Evolutionary conservation across 2,113 vertebrate species (phyloP), one percentile per base, ranked within the genome.

Genomic region (Pavo muticus): DNA sequence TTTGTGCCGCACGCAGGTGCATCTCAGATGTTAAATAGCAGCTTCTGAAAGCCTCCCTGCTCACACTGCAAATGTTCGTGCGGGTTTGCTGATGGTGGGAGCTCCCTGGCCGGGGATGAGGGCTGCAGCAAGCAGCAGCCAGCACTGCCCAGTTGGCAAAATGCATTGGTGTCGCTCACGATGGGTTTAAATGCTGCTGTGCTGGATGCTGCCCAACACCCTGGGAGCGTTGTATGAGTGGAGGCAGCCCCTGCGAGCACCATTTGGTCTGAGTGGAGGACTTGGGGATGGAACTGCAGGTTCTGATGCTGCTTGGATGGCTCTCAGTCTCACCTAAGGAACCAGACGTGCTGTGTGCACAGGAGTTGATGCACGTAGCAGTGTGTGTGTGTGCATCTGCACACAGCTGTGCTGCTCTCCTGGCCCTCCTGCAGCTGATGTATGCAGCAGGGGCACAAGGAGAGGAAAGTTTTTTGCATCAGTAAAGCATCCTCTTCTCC

Each of bases 1-100:
- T 72, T 92, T 68, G 89, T 96, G 61, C 88, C 69, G 80, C 86
- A 63, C 8, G 3, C 94, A 95, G 93, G 92, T 95, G 95, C 86
- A 65, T 88, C 78, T 87, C 78, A 52, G 78, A 87, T 94, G 86
- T 93, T 84, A 78, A 96, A 90, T n/a, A 95, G 84, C 85, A 88
- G 90, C 83, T 88, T 79, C 92, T 96, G 92, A 91, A 96, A 84
- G n/a, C 64, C 64, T 79, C 87, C 91, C 59, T 77, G 23, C 81
- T 95, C 79, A 32, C 39, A 82, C 93, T 79, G 78, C 81, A 84
- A 94, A 80, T 91, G 85, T 95, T 95, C 88, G 42, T 76, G 64
- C 77, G 82, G 76, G 70, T 90, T 94, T 80, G 56, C 72, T 86
- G 84, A 29, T 0, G 4, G 65, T 54, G 65, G 29, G 78, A 94